phyloP scores from a whole-genome alignment of 2,113 vertebrate species.

The Bettongia penicillata region DNA sequence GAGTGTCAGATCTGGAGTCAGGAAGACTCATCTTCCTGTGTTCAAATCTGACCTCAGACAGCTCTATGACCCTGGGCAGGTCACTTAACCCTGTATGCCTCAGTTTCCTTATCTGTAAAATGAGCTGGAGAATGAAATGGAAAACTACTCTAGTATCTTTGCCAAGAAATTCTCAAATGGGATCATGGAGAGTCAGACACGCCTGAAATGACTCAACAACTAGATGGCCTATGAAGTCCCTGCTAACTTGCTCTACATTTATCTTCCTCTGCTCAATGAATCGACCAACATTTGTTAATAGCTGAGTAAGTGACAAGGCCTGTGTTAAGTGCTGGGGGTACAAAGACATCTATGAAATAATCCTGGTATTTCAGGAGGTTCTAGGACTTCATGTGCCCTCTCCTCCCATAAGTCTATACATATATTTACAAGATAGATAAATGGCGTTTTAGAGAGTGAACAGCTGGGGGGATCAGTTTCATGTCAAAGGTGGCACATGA shows the following conservation, averaged over 20 bases:
- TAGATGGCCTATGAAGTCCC: not conserved
- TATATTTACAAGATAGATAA: not conserved
- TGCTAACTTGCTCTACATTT: not conserved
- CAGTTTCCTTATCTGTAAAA: not conserved
- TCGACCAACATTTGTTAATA: not conserved
- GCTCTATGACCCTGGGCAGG: not conserved
- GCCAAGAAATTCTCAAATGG: not conserved
- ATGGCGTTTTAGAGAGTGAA: not conserved
- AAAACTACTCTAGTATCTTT: not conserved
- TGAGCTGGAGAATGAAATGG: not conserved
- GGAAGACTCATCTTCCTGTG: not conserved
- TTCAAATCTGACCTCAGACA: not conserved
- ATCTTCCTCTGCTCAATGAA: not conserved
- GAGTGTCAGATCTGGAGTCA: not conserved
- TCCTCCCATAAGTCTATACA: not conserved
- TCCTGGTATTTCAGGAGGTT: not conserved
- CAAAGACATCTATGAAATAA: not conserved
- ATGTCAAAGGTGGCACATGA: not conserved
- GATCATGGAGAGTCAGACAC: not conserved
- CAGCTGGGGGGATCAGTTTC: not conserved
- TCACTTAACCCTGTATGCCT: too few relatives aligned
- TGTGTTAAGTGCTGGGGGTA: not conserved
- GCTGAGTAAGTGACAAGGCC: not conserved
- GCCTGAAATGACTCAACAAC: not conserved
- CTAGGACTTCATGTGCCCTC: not conserved